A percentile compares a stretch with the other conserved stretches of the same genome.
phyloP scores from a whole-genome alignment of 1,140 invertebrate genomes.

The Drosophila busckii region DNA sequence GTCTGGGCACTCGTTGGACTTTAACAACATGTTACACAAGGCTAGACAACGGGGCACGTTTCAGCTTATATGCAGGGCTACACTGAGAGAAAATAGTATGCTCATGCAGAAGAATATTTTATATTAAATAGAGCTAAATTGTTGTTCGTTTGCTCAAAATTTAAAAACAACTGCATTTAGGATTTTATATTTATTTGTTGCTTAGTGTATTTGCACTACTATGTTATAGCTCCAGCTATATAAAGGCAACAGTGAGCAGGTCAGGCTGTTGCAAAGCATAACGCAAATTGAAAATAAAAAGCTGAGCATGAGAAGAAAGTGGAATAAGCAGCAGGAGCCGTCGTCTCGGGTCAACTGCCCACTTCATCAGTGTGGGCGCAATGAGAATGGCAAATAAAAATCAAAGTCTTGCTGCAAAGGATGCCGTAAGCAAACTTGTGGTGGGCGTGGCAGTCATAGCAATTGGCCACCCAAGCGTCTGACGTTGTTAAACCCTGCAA shows the following conservation, averaged over 20 bases:
- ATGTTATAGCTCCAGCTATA: not conserved
- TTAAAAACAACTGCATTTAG: too few relatives aligned
- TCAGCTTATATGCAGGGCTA: conserved; percentile 3
- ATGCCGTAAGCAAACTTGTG: too few relatives aligned
- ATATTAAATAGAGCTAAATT: too few relatives aligned
- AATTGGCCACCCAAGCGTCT: conserved; percentile 8
- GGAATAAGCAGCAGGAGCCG: conserved; percentile 36
- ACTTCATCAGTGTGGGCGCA: conserved; percentile 13
- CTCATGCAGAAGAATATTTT: too few relatives aligned
- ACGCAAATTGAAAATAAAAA: conserved; percentile 55
- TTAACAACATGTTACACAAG: conserved; percentile 37
- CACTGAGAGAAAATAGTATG: too few relatives aligned
- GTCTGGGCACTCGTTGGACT: conserved; percentile 3
- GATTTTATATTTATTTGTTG: too few relatives aligned
- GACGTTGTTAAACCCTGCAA: conserved; percentile 68
- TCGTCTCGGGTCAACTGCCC: not conserved
- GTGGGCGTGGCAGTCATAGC: too few relatives aligned
- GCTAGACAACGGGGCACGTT: conserved; percentile 23
- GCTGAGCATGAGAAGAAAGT: not conserved
- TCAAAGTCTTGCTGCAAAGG: conserved; percentile 39
- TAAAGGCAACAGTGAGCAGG: conserved; percentile 11
- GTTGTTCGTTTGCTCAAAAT: too few relatives aligned
- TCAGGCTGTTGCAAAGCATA: conserved; percentile 33
- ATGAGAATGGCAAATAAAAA: conserved; percentile 68
- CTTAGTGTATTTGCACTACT: too few relatives aligned